Percentiles rank a stretch among this genome's conserved stretches.
These are phyloP conservation scores for Tinea trinotella DNA, from an alignment of 2,888 invertebrate genomes.

Conservation along the genomic window DNA sequence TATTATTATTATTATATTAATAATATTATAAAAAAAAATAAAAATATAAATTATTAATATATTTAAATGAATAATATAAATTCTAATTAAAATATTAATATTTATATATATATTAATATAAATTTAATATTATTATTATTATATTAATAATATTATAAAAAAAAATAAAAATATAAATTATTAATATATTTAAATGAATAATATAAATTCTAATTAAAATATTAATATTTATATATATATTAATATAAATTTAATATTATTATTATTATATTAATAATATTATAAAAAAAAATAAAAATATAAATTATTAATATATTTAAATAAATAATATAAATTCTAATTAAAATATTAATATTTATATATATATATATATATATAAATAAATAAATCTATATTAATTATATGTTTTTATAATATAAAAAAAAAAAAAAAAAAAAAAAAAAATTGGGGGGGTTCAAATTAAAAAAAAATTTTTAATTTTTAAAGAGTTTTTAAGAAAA, in stretches of 20 bases:
- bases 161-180: constrained; percentile 30
- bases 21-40: constrained; percentile 10
- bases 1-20: constrained; percentile 1
- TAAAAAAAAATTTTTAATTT: constrained; percentile 68
- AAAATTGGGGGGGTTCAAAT: constrained; percentile 81
- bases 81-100: constrained; percentile 24
- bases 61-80: constrained; percentile 25
- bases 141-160: constrained; percentile 33
- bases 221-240: constrained; percentile 21
- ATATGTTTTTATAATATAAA: constrained; percentile 68
- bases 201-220: constrained; percentile 18
- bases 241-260: constrained; percentile 26
- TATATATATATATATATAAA: constrained; percentile 69
- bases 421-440: constrained; percentile 75
- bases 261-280: constrained; percentile 27
- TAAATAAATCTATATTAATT: constrained; percentile 72
- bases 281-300: constrained; percentile 72
- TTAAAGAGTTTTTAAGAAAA: constrained; percentile 52
- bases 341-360: constrained; percentile 65
- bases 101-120: constrained; percentile 43
- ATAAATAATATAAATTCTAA: constrained; percentile 74
- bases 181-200: constrained; percentile 18
- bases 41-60: no score
- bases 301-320: constrained; percentile 74
- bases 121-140: constrained; percentile 51